Conservation (phyloP, 2,113 vertebrate species). For the Chionis minor region DNA sequence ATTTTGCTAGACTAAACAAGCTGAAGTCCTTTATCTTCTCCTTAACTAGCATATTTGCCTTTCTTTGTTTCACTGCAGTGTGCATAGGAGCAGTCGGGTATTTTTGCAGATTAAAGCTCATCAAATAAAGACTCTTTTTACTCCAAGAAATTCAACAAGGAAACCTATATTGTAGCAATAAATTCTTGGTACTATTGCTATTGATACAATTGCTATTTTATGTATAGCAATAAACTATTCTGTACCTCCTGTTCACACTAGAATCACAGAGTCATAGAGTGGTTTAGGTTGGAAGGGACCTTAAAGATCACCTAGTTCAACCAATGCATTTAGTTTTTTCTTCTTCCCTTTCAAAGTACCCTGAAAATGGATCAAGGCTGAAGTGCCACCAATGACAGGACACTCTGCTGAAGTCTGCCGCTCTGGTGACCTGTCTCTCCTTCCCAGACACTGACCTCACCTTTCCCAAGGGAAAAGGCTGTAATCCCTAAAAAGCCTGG, state of each 20-base stretch:
- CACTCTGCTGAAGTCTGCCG: neutral
- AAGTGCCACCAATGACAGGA: neutral
- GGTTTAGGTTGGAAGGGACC: too few relatives aligned
- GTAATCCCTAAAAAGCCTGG: neutral
- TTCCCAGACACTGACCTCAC: neutral
- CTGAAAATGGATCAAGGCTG: neutral
- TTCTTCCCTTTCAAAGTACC: neutral
- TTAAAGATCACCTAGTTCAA: neutral
- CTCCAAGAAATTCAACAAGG: neutral
- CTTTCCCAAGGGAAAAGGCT: neutral
- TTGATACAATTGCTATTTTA: neutral
- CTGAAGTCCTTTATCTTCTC: neutral
- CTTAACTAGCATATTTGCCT: neutral
- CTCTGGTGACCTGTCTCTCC: neutral
- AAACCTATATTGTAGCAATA: neutral
- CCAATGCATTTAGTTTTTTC: neutral
- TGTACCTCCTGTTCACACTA: neutral
- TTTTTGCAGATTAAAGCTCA: neutral
- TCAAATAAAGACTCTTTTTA: neutral
- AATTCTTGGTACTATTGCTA: neutral
- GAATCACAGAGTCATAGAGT: neutral
- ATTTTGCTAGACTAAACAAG: slow-evolving; percentile 50
- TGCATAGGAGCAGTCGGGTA: neutral
- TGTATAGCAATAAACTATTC: neutral
- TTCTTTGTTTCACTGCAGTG: neutral